Evolutionary conservation across 2,797 vertebrate species (phyloP).

Genomic region (Sorex maritimensis): DNA sequence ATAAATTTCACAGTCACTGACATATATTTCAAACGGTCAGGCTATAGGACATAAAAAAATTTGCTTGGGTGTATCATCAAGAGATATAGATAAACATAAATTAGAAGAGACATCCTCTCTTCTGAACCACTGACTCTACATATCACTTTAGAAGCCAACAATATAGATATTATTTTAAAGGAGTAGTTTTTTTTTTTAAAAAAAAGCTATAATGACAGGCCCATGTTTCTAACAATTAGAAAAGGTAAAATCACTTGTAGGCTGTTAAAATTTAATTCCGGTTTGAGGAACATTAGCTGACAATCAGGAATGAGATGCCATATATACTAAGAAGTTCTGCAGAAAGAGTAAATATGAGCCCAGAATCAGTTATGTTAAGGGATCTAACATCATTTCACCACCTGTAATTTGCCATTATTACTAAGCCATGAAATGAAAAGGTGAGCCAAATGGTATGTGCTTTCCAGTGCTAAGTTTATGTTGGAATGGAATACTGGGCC

Average conservation of each 20-base stretch:
- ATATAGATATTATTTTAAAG: neutral
- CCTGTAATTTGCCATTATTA: constrained; percentile 87
- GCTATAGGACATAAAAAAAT: neutral
- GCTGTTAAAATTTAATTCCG: constrained; percentile 50
- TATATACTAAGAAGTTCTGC: constrained; percentile 56
- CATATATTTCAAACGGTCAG: neutral
- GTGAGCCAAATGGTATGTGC: constrained; percentile 82
- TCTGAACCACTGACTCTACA: neutral
- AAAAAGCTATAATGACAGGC: constrained; percentile 38
- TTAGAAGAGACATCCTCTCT: neutral
- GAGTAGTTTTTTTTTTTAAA: constrained; percentile 17
- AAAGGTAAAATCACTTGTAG: constrained; percentile 37
- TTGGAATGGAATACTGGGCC: constrained; percentile 85
- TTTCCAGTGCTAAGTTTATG: constrained; percentile 85
- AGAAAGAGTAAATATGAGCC: constrained; percentile 66
- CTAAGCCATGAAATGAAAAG: constrained; percentile 85
- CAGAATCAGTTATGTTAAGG: constrained; percentile 70
- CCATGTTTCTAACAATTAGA: constrained; percentile 26
- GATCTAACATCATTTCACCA: constrained; percentile 80
- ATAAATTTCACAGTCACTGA: neutral
- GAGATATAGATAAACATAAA: neutral
- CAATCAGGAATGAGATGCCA: constrained; percentile 59
- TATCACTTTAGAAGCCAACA: neutral
- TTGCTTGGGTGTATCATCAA: neutral
- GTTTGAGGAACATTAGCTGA: constrained; percentile 28